These are phyloP conservation scores for Hypsopygia costalis DNA, from an alignment of 2,888 invertebrate genomes.

Conservation along the genomic window DNA sequence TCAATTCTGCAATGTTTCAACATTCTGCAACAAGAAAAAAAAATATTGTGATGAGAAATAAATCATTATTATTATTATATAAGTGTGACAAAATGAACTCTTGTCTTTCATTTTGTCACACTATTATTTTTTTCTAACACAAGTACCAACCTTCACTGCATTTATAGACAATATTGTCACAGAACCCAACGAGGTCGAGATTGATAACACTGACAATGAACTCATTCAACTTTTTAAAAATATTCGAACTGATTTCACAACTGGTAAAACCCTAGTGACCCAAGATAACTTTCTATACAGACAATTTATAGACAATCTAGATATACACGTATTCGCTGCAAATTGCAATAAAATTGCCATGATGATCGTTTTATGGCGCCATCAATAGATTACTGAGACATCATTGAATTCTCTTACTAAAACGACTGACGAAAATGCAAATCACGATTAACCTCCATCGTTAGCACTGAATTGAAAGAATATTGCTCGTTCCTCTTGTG, in stretches of 20 bases:
- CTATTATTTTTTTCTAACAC: too few relatives aligned
- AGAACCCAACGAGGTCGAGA: constrained; percentile 12
- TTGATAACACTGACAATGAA: constrained; percentile 15
- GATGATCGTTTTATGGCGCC: constrained; percentile 25
- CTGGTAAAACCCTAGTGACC: constrained; percentile 17
- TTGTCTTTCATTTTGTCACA: too few relatives aligned
- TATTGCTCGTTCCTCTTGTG: not conserved
- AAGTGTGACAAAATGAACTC: too few relatives aligned
- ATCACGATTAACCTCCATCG: constrained; percentile 17
- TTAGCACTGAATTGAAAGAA: constrained; percentile 25
- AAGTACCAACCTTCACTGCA: not conserved
- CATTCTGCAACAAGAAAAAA: too few relatives aligned
- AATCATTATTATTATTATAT: too few relatives aligned
- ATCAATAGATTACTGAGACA: constrained; percentile 21
- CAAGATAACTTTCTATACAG: constrained; percentile 24
- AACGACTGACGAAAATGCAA: constrained; percentile 5
- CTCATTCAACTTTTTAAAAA: not conserved
- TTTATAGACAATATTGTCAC: constrained; percentile 7
- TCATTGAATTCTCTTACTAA: constrained; percentile 11
- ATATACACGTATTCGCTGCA: constrained; percentile 19
- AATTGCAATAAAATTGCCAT: constrained; percentile 35
- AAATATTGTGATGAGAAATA: too few relatives aligned
- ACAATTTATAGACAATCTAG: constrained; percentile 25
- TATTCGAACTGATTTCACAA: not conserved
- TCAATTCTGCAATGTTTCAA: too few relatives aligned